Base-by-base conservation (phyloP, 2,888 invertebrate genomes). In the Alloplasta piceator region DNA sequence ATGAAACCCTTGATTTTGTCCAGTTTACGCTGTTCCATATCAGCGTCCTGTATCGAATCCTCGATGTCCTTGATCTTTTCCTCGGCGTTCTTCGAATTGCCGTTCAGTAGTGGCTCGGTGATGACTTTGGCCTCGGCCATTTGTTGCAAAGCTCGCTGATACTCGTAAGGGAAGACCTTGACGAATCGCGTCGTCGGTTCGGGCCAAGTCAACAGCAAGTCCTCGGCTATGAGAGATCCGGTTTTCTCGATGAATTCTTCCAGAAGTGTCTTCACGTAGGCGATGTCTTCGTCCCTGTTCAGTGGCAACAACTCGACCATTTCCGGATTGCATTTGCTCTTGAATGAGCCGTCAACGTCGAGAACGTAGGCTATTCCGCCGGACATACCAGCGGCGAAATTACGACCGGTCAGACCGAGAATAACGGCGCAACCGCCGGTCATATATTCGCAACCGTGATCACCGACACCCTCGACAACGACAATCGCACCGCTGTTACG, bases 361-460 rank as follows among this genome's bases (percentile, higher is more conserved):
- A 97, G 96, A 10, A 99, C 97, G 91, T 97, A 99, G 0, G 99
- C 99, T 85, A 99, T 96, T 78, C 98, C 98, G 81, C 96, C 96
- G 76, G 98, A 98, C 99, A 99, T 99, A 86, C 99, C 99, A 61
- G 99, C 99, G 6, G 98, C 99, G 93, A 99, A 99, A 94, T 99
- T 99, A 83, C 99, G 94, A 0, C 99, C 99, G 6, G 99, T 99
- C 79, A 97, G 94, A 0, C 99, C 99, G 12, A 99, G 94, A 88
- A 99, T 96, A 67, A 99, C 94, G 82, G 97, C 97, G 78, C 95
- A 93, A 78, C 99, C 99, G 10, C 98, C 99, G 63, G 99, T 99
- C 99, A 99, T 99, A 93, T 99, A 99, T 93, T 99, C 99, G 94
- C 99, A 99, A 78, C 98, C 99, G 93, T 99, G 99, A 94, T 99